Conservation (phyloP, 2,113 vertebrate species). For the Dolichotis patagonum region DNA sequence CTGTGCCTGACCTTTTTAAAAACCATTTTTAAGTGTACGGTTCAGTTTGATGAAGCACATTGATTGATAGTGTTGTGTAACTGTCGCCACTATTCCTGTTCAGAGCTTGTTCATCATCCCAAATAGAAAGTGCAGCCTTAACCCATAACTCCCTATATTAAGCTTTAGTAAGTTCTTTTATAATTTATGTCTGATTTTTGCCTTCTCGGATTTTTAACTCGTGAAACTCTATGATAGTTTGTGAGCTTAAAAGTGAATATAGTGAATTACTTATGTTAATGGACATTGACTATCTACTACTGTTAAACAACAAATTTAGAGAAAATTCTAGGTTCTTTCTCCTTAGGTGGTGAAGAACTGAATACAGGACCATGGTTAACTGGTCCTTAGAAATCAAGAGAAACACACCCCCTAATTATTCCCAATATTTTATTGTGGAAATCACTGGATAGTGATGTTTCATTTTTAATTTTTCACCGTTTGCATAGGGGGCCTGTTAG, state of each 20-base stretch:
- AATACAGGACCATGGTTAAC: background rate
- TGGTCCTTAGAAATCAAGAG: background rate
- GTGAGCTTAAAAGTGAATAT: background rate
- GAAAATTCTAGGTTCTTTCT: background rate
- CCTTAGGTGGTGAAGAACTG: background rate
- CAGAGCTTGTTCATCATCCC: background rate
- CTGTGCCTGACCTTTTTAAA: background rate
- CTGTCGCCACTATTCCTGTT: background rate
- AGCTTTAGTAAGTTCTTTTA: background rate
- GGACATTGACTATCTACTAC: background rate
- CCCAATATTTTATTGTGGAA: background rate
- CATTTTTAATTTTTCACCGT: background rate
- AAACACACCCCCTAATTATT: background rate
- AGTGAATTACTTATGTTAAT: background rate
- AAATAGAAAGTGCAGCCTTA: background rate
- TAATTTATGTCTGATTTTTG: background rate
- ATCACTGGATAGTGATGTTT: background rate
- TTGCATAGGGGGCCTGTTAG: background rate
- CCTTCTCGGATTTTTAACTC: background rate
- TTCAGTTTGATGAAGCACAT: background rate
- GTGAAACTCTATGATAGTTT: background rate
- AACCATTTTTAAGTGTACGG: background rate
- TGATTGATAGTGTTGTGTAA: background rate
- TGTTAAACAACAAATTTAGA: constrained; percentile 1
- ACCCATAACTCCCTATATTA: background rate